Percentiles rank a stretch among this genome's conserved stretches.
Conservation (phyloP, 2,888 invertebrate genomes). For the Cheilosia soror region DNA sequence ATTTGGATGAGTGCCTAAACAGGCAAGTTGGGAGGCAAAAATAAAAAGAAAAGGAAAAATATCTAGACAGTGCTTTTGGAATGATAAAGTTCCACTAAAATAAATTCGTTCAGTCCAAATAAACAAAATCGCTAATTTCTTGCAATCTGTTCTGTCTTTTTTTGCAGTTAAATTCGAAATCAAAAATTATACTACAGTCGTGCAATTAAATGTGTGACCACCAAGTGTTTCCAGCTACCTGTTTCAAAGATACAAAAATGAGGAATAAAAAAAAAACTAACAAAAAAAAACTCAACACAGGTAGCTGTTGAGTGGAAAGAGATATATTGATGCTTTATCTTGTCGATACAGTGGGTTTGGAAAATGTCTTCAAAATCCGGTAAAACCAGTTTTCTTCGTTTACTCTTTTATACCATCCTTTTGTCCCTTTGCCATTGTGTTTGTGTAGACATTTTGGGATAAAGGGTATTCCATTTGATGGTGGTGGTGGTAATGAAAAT, state of each 20-base stretch:
- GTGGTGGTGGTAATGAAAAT: conserved; percentile 33
- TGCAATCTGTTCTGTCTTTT: conserved; percentile 13
- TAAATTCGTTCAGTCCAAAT: conserved; percentile 62
- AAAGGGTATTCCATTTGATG: conserved; percentile 27
- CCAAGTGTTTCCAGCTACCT: conserved; percentile 66
- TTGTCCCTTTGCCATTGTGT: conserved; percentile 45
- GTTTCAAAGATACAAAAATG: conserved; percentile 56
- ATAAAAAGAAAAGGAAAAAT: conserved; percentile 8
- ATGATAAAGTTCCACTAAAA: conserved; percentile 61
- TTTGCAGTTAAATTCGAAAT: conserved; percentile 33
- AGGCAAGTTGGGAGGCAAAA: conserved; percentile 67
- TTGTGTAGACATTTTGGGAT: conserved; percentile 23
- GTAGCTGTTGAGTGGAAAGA: conserved; percentile 70
- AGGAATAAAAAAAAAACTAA: conserved; percentile 17
- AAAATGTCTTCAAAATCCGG: conserved; percentile 50
- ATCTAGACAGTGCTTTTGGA: conserved; percentile 43
- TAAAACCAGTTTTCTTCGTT: conserved; percentile 62
- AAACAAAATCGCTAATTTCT: conserved; percentile 26
- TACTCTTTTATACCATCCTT: conserved; percentile 41
- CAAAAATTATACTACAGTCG: conserved; percentile 50
- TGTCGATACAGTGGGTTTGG: conserved; percentile 50
- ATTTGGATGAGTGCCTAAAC: conserved; percentile 55
- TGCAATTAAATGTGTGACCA: conserved; percentile 71
- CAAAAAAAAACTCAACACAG: conserved; percentile 58
- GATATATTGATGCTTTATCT: conserved; percentile 74